Conservation (phyloP, 2,888 invertebrate species). For the Erynnis tages region DNA sequence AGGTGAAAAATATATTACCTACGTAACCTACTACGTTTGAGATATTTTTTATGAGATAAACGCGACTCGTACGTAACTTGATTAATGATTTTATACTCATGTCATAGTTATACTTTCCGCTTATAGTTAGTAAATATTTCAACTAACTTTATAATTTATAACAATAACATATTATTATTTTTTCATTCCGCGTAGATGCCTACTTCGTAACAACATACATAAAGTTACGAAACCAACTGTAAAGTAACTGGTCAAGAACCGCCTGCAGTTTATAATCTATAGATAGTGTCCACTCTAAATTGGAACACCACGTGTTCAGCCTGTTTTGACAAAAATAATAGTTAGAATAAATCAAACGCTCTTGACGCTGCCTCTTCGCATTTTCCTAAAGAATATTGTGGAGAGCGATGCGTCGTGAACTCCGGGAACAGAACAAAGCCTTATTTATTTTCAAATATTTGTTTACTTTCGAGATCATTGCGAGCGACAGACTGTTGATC, state of each 20-base stretch:
- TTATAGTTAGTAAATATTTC: too few species aligned
- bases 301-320: conserved; percentile 18
- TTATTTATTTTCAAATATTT: conserved; percentile 33
- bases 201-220: too few species aligned
- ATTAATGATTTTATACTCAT: too few species aligned
- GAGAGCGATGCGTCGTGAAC: conserved; percentile 20
- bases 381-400: conserved; percentile 25
- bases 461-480: conserved; percentile 9
- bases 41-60: too few species aligned
- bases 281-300: conserved; percentile 8
- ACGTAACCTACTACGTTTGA: too few species aligned
- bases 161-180: too few species aligned
- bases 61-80: too few species aligned
- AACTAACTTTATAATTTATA: too few species aligned
- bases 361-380: conserved; percentile 22
- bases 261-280: conserved; percentile 6
- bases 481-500: conserved; percentile 1
- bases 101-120: too few species aligned
- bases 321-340: conserved; percentile 26
- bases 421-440: conserved; percentile 30
- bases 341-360: conserved; percentile 21
- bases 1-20: too few species aligned
- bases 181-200: too few species aligned
- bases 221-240: neutral
- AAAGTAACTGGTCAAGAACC: neutral